These are phyloP conservation scores for Neuroterus valhalla DNA, from an alignment of 1,140 invertebrate species.

Conservation along the genomic window DNA sequence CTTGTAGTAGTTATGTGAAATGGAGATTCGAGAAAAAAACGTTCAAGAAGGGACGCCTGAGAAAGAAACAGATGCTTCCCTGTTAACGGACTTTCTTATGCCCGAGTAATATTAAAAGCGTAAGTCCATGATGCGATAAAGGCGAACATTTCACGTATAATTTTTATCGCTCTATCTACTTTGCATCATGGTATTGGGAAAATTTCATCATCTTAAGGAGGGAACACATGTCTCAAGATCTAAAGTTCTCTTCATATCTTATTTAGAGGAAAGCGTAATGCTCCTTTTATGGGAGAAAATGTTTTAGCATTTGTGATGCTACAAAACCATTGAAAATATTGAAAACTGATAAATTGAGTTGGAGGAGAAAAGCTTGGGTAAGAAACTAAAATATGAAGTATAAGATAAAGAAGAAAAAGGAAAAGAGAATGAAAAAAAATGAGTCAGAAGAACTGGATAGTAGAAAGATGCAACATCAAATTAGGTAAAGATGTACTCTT, in stretches of 20 bases:
- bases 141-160: slow-evolving; percentile 20
- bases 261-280: no score
- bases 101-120: slow-evolving; percentile 25
- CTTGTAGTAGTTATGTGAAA: background rate
- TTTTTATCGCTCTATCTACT: slow-evolving; percentile 20
- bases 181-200: slow-evolving; percentile 19
- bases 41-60: background rate
- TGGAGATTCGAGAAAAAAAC: background rate
- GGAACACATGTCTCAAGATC: background rate
- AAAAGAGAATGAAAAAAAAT: no score
- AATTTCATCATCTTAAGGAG: slow-evolving; percentile 8
- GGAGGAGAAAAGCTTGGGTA: no score
- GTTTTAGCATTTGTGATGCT: no score
- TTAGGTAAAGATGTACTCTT: no score
- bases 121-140: slow-evolving; percentile 30
- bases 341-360: no score
- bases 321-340: no score
- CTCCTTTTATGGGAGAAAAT: no score
- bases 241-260: background rate
- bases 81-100: slow-evolving; percentile 23
- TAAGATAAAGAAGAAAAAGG: no score
- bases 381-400: no score
- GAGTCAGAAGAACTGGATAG: no score
- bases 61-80: slow-evolving; percentile 26
- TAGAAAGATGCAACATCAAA: no score